Evolutionary conservation across 2,888 invertebrate genomes (phyloP), one percentile per base, ranked within the genome.

Genomic region (Scaptomyza reducta): DNA sequence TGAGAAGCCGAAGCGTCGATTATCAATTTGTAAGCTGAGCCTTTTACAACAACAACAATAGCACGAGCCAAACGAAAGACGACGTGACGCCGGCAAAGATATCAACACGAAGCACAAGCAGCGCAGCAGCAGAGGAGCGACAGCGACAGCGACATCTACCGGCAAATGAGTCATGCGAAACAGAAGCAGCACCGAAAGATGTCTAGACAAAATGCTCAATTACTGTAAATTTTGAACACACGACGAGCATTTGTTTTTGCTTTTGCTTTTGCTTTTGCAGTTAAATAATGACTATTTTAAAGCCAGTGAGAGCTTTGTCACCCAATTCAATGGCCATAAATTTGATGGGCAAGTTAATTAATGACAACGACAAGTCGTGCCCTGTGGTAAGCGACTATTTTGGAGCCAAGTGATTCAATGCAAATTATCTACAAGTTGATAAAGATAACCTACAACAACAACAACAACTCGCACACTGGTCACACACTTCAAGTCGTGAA

Each of bases 361-460:
- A 59, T 14, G 50, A 35, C 75, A 54, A 46, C 49, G 22, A 13
- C 27, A 44, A 58, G 35, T 7, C 29, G 25, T 5, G 61, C 53
- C 62, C 45, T 76, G 56, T 76, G 77, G 77, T 74, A 74, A 74
- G 62, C 67, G 56, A n/a, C 77, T 77, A 77, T 75, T 77, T 75
- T 77, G 11, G 49, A 77, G 56, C 6, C 54, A 50, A 64, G 33
- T 75, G 74, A 75, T 62, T 77, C 73, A 75, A 61, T 67, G 31
- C 35, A 13, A 55, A 38, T 14, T 54, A 50, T 61, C 63, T 54
- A 50, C 16, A 33, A 29, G 44, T 65, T 64, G 70, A 55, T 65
- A 74, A 60, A 27, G 33, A 38, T 47, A 31, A 47, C 13, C 16
- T 11, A 27, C 31, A 42, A 1, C 31, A 13, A 3, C 3, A 46